Percentiles rank a stretch among this genome's conserved stretches.
phyloP scores from a whole-genome alignment of 1,140 invertebrate species.

The Probaryconus sp. region DNA sequence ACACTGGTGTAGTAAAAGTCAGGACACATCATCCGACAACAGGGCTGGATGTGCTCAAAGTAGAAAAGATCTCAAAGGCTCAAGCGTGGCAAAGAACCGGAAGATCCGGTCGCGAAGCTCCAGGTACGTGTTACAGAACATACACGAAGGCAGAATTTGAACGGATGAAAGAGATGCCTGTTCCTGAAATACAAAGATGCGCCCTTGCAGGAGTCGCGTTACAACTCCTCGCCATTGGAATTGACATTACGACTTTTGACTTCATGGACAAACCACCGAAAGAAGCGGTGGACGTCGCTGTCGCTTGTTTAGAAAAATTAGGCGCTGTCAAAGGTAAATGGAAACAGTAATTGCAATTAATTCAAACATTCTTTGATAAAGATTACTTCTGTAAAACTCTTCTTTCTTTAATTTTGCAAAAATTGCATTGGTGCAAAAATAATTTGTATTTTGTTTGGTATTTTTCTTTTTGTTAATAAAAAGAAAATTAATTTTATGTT shows the following conservation, averaged over 20 bases:
- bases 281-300: slow-evolving; percentile 83
- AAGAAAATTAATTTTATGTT: slow-evolving; percentile 18
- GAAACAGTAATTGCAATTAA: background rate
- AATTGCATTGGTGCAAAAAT: slow-evolving; percentile 8
- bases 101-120: slow-evolving; percentile 90
- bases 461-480: background rate
- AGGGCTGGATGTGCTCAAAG: slow-evolving; percentile 90
- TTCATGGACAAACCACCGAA: slow-evolving; percentile 92
- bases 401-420: too few relatives aligned
- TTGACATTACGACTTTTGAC: slow-evolving; percentile 91
- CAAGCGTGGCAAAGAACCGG: slow-evolving; percentile 95
- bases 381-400: too few relatives aligned
- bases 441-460: background rate
- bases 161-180: slow-evolving; percentile 83
- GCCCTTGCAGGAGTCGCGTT: slow-evolving; percentile 87
- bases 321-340: slow-evolving; percentile 83
- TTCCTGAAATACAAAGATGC: slow-evolving; percentile 93
- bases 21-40: slow-evolving; percentile 89
- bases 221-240: slow-evolving; percentile 90
- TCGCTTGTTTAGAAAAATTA: slow-evolving; percentile 85
- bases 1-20: slow-evolving; percentile 95
- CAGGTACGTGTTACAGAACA: slow-evolving; percentile 90
- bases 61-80: slow-evolving; percentile 91
- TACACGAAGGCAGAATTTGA: slow-evolving; percentile 88
- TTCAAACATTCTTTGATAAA: too few relatives aligned